Conservation (phyloP, 92 coral and sea anemone genomes). For the Umimayanthus chanpuru region DNA sequence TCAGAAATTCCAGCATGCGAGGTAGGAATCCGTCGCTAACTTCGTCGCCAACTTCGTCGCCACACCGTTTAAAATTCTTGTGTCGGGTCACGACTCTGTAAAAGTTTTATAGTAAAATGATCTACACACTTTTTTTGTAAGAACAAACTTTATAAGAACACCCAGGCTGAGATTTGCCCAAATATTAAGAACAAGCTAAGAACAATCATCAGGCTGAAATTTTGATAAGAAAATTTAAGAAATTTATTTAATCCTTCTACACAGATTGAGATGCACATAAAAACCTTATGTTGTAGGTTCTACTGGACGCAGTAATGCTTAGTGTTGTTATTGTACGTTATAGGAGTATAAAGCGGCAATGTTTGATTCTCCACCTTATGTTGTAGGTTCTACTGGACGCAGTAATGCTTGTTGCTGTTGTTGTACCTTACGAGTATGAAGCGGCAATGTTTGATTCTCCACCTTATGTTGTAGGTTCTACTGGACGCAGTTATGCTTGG, state of each 20-base stretch:
- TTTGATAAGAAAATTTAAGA: no score
- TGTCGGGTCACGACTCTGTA: no score
- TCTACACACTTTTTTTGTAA: no score
- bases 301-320: slow-evolving; percentile 72
- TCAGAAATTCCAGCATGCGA: slow-evolving; percentile 92
- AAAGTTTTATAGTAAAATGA: no score
- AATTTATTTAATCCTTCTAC: no score
- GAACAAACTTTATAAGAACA: no score
- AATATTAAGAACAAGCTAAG: no score
- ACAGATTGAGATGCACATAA: no score
- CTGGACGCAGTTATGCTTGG: slow-evolving; percentile 75
- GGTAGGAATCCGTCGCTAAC: slow-evolving; percentile 53
- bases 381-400: slow-evolving; percentile 75
- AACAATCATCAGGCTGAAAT: no score
- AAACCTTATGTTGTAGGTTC: slow-evolving; percentile 53
- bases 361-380: slow-evolving; percentile 44
- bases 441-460: slow-evolving; percentile 71
- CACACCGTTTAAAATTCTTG: background rate
- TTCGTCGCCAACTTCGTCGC: background rate
- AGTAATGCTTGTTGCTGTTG: slow-evolving; percentile 68
- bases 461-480: slow-evolving; percentile 53
- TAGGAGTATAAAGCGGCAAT: slow-evolving; percentile 80
- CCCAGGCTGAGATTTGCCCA: no score
- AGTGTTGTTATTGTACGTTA: slow-evolving; percentile 78
- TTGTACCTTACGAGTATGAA: slow-evolving; percentile 82